These are phyloP conservation scores for Battus philenor DNA, from an alignment of 1,140 invertebrate species.

Conservation along the genomic window DNA sequence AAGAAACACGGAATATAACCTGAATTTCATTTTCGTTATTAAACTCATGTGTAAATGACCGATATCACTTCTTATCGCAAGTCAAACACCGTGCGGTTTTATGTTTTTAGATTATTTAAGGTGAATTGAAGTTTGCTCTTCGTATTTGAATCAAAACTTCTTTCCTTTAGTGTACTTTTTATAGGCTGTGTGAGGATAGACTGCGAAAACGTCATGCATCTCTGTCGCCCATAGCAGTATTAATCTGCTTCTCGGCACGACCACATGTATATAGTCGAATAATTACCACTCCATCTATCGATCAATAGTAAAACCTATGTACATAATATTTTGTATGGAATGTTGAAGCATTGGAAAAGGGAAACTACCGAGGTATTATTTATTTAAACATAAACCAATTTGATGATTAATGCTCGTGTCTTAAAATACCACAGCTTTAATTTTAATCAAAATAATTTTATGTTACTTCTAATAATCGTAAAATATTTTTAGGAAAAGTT, in stretches of 20 bases:
- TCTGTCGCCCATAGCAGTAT: conserved; percentile 1
- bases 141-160: background rate
- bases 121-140: conserved; percentile 8
- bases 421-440: no score
- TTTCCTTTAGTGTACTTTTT: conserved; percentile 2
- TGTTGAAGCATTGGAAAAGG: no score
- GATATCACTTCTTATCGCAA: conserved; percentile 3
- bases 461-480: no score
- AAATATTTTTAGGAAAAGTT: no score
- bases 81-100: conserved; percentile 4
- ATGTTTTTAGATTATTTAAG: conserved; percentile 4
- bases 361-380: no score
- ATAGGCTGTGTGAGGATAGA: background rate
- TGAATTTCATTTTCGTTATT: no score
- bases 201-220: conserved; percentile 9
- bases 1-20: no score
- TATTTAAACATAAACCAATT: no score
- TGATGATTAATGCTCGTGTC: no score
- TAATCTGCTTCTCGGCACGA: no score
- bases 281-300: background rate
- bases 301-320: background rate
- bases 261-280: background rate
- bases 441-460: no score
- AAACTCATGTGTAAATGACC: background rate
- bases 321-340: no score